Conservation (phyloP, 2,888 invertebrate species). For the Sarcophaga rosellei region DNA sequence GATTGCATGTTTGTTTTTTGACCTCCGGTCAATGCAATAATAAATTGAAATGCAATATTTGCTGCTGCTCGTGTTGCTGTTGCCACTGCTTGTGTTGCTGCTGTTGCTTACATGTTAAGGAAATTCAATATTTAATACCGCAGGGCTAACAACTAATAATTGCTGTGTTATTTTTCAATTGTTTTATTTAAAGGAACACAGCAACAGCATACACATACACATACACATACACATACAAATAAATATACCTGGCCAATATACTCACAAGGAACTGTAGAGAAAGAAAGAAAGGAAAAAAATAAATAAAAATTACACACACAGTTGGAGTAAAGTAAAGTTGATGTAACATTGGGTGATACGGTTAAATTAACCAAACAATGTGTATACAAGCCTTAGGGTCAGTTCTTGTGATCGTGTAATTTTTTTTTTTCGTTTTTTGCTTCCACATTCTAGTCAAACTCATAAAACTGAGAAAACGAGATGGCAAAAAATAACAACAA, state of each 20-base stretch:
- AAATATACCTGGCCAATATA: conserved; percentile 33
- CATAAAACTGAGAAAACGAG: background rate
- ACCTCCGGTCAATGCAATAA: background rate
- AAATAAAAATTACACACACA: too few species aligned
- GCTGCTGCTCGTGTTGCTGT: background rate
- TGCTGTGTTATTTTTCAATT: conserved; percentile 66
- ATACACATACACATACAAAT: too few species aligned
- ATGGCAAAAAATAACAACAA: conserved; percentile 22
- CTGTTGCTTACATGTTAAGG: conserved; percentile 13
- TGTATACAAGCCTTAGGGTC: conserved; percentile 52
- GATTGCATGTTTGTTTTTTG: conserved; percentile 44
- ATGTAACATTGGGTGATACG: conserved; percentile 27
- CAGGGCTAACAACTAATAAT: conserved; percentile 60
- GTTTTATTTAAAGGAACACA: conserved; percentile 44
- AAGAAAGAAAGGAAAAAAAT: conserved; percentile 1
- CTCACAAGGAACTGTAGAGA: conserved; percentile 31
- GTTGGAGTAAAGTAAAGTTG: background rate
- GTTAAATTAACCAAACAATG: conserved; percentile 62
- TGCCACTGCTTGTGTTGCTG: background rate
- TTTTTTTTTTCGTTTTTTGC: too few species aligned
- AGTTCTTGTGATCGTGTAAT: background rate
- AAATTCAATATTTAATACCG: conserved; percentile 62
- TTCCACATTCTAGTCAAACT: background rate
- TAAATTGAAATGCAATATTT: conserved; percentile 19
- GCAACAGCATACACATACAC: background rate